A percentile compares a stretch with the other conserved stretches of the same genome.
Conservation (phyloP, 2,113 vertebrate genomes). For the Scomber scombrus region DNA sequence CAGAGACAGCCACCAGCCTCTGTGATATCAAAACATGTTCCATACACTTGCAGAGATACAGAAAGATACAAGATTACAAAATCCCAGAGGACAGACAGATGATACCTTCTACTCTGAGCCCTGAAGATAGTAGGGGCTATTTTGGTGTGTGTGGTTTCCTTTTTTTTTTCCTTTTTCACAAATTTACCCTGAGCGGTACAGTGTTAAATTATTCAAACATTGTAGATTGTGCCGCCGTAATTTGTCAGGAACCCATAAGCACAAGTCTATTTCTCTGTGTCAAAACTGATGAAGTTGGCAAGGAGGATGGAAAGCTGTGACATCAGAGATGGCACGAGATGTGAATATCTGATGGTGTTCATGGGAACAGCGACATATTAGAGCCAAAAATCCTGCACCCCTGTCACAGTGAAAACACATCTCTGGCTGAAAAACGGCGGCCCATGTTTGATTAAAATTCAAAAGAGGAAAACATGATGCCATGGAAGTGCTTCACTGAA, state of each 20-base stretch:
- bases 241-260: constrained; percentile 81
- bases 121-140: constrained; percentile 40
- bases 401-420: constrained; percentile 62
- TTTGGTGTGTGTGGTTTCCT: constrained; percentile 33
- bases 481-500: constrained; percentile 58
- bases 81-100: constrained; percentile 48
- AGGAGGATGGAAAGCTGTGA: constrained; percentile 67
- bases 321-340: constrained; percentile 59
- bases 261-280: constrained; percentile 77
- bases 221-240: constrained; percentile 70
- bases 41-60: constrained; percentile 26
- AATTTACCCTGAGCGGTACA: constrained; percentile 25
- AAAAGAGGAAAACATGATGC: constrained; percentile 66
- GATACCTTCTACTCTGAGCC: constrained; percentile 29
- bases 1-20: constrained; percentile 43
- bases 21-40: constrained; percentile 45
- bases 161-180: constrained; percentile 11
- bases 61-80: constrained; percentile 52
- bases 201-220: constrained; percentile 75
- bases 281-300: constrained; percentile 77
- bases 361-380: constrained; percentile 61
- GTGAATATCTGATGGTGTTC: constrained; percentile 75
- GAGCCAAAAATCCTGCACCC: constrained; percentile 62
- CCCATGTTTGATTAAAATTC: constrained; percentile 72
- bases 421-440: constrained; percentile 48